Conservation (phyloP, 2,888 invertebrate genomes). For the Nomada goodeniana region DNA sequence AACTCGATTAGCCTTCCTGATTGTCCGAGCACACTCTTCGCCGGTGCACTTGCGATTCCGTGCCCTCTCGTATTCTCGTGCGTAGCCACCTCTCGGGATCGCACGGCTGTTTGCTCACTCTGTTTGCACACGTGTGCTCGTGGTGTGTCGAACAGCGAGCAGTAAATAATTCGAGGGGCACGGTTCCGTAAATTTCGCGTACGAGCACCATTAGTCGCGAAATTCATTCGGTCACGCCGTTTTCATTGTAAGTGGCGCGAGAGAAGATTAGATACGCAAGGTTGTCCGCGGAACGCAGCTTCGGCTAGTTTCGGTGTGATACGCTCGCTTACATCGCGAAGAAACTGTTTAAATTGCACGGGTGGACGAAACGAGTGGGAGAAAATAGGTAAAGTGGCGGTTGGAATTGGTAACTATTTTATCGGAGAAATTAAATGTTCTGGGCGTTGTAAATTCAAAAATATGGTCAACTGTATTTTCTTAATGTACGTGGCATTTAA, state of each 20-base stretch:
- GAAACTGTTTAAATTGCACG: too few species aligned
- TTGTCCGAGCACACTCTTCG: conserved; percentile 15
- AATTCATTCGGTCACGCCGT: conserved; percentile 27
- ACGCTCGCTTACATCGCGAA: not conserved
- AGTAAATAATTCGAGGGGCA: conserved; percentile 19
- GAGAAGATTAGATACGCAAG: not conserved
- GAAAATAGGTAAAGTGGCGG: too few species aligned
- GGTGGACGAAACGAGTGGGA: too few species aligned
- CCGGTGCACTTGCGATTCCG: conserved; percentile 26
- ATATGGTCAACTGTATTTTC: too few species aligned
- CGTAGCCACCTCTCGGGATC: not conserved
- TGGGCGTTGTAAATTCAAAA: too few species aligned
- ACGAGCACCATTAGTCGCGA: not conserved
- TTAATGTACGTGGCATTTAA: too few species aligned
- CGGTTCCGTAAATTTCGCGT: not conserved
- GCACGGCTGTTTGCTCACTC: not conserved
- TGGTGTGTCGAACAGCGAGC: not conserved
- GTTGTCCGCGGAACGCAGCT: too few species aligned
- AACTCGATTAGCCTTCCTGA: conserved; percentile 46
- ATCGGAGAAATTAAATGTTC: not conserved
- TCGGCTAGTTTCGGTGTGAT: not conserved
- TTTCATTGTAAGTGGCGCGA: not conserved
- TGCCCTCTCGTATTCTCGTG: not conserved
- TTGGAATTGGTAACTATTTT: too few species aligned
- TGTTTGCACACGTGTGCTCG: conserved; percentile 4